Conservation (phyloP, 2,113 vertebrate genomes). For the Sinocyclocheilus grahami region DNA sequence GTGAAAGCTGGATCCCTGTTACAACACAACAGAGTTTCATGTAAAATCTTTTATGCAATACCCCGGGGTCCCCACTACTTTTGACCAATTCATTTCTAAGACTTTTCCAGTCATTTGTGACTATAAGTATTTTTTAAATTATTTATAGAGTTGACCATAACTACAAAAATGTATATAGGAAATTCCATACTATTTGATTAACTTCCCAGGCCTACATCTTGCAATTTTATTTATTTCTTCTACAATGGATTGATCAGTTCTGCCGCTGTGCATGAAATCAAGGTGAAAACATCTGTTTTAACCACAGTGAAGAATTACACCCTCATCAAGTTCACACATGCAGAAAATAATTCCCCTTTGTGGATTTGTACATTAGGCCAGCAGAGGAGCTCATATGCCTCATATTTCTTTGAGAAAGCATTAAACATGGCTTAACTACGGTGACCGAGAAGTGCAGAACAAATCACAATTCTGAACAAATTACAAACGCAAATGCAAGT, state of each 20-base stretch:
- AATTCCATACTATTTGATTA: too few relatives aligned
- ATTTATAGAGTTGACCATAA: too few relatives aligned
- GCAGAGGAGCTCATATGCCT: neutral
- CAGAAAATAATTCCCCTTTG: slow-evolving; percentile 19
- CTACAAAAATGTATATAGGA: too few relatives aligned
- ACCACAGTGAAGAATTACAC: slow-evolving; percentile 48
- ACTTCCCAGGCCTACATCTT: too few relatives aligned
- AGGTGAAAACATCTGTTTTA: slow-evolving; percentile 57
- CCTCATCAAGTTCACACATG: slow-evolving; percentile 68
- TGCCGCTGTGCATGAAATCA: neutral
- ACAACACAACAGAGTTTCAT: neutral
- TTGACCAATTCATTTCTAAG: neutral
- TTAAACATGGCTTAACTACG: neutral
- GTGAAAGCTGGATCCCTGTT: slow-evolving; percentile 90
- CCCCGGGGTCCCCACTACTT: neutral
- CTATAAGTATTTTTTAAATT: neutral
- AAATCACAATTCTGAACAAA: too few relatives aligned
- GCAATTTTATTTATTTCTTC: too few relatives aligned
- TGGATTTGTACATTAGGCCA: slow-evolving; percentile 31
- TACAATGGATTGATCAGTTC: neutral
- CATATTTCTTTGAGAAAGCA: neutral
- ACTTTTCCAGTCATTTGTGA: neutral
- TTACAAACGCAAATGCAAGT: too few relatives aligned
- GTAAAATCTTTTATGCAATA: neutral
- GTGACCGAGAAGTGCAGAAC: too few relatives aligned